Conservation (phyloP, 2,113 vertebrate genomes). For the Pseudonaja textilis region DNA sequence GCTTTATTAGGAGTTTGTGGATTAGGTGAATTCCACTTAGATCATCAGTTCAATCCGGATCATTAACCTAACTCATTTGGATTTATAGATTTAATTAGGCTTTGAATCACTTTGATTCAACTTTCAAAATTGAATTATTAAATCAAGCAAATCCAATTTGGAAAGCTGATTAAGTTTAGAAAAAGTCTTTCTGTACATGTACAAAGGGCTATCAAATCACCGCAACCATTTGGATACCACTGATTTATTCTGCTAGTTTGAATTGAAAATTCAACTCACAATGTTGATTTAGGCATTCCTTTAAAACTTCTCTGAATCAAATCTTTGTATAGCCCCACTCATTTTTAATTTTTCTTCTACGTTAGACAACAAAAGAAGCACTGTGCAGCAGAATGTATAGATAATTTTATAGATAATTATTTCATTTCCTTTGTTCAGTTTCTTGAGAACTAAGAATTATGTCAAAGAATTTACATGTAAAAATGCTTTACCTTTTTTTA, state of each 20-base stretch:
- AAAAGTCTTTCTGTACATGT: not conserved
- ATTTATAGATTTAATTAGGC: not conserved
- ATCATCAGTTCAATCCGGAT: not conserved
- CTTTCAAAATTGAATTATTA: not conserved
- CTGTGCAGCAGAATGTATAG: not conserved
- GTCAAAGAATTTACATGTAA: constrained; percentile 30
- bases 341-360: constrained; percentile 10
- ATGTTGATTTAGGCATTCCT: not conserved
- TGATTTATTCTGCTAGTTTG: not conserved
- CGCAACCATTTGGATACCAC: not conserved
- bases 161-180: not conserved
- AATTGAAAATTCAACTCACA: not conserved
- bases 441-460: not conserved
- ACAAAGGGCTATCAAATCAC: not conserved
- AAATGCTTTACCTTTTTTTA: constrained; percentile 28
- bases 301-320: not conserved
- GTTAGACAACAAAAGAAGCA: not conserved
- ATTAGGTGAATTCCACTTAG: not conserved
- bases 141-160: not conserved
- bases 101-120: not conserved
- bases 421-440: constrained; percentile 29
- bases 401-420: not conserved
- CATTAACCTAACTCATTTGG: not conserved
- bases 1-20: not conserved
- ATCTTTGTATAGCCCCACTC: not conserved